These are phyloP conservation scores for Chymomyza fuscimana DNA, from an alignment of 2,888 invertebrate species.

Conservation along the genomic window DNA sequence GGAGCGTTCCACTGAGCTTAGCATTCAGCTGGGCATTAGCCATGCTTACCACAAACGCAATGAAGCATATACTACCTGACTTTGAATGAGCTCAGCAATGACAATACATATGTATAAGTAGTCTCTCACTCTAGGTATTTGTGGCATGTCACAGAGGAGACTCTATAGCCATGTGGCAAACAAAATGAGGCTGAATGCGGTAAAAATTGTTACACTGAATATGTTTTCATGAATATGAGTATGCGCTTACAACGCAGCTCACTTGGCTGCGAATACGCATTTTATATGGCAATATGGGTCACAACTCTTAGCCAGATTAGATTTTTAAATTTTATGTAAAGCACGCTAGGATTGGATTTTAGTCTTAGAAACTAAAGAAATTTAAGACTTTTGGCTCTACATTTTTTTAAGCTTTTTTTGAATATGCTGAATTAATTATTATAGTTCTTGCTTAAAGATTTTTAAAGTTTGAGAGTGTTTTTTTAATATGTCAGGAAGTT, in stretches of 20 bases:
- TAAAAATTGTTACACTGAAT: not conserved
- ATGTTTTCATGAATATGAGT: not conserved
- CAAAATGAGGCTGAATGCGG: not conserved
- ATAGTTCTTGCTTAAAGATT: no score
- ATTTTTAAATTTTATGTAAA: not conserved
- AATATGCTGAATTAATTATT: not conserved
- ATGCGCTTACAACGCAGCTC: not conserved
- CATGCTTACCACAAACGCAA: constrained; percentile 46
- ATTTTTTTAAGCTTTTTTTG: not conserved
- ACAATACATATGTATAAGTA: not conserved
- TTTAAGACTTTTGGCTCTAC: not conserved
- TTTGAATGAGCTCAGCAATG: constrained; percentile 16
- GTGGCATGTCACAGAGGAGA: not conserved
- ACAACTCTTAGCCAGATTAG: not conserved
- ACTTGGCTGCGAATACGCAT: not conserved
- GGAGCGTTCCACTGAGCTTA: constrained; percentile 45
- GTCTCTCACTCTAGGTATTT: not conserved
- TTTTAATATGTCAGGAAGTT: no score
- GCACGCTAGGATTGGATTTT: not conserved
- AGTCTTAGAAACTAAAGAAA: not conserved
- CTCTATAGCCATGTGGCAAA: not conserved
- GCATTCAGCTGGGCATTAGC: constrained; percentile 50
- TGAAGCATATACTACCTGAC: constrained; percentile 47
- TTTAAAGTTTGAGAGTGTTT: no score
- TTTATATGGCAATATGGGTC: not conserved